Evolutionary conservation across 2,888 invertebrate genomes (phyloP), one percentile per base, ranked within the genome.

Genomic region (Clusia tigrina): DNA sequence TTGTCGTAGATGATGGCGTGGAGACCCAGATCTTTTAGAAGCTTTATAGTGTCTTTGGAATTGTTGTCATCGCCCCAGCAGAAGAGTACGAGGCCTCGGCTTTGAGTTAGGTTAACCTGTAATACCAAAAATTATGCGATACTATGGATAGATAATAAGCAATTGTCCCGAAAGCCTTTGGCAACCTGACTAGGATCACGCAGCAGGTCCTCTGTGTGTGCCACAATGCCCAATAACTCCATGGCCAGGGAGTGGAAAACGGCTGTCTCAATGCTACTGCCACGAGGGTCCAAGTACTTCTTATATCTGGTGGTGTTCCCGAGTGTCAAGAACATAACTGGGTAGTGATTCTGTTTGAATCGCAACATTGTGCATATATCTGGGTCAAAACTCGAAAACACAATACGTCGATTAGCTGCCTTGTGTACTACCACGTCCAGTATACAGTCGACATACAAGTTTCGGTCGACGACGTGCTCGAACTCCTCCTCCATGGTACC

Each of bases 41-140:
- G 89, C 76, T 90, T 89, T 60, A 97, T 94, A 1, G 92, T 94
- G 48, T 90, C 89, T 69, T 90, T 91, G 81, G 94, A 92, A 74
- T 96, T 96, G 80, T 95, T 95, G 76, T 96, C 95, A 74, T 97
- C 96, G 24, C 98, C 98, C 98, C 98, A 98, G 78, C 96, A 96
- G 84, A 98, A 98, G 67, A 96, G 89, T 3, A 96, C 90, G 59
- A 98, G 87, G 12, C 93, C 93, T 17, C 90, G 89, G 73, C 92
- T 89, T 71, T 90, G 91, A 1, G 92, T 94, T 69, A 91, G 81
- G 74, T 91, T 89, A 12, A 95, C 90, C 90, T 90, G 78, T 60
- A 76, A n/a, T n/a, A n/a, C n/a, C n/a, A n/a, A n/a, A n/a, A n/a
- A n/a, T 48, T 48, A n/a, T 48, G n/a, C n/a, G 48, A 48, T 5